Percentiles rank a stretch among this genome's conserved stretches.
Evolutionary conservation across 2,797 vertebrate genomes (phyloP).

Genomic region (Echiichthys vipera): DNA sequence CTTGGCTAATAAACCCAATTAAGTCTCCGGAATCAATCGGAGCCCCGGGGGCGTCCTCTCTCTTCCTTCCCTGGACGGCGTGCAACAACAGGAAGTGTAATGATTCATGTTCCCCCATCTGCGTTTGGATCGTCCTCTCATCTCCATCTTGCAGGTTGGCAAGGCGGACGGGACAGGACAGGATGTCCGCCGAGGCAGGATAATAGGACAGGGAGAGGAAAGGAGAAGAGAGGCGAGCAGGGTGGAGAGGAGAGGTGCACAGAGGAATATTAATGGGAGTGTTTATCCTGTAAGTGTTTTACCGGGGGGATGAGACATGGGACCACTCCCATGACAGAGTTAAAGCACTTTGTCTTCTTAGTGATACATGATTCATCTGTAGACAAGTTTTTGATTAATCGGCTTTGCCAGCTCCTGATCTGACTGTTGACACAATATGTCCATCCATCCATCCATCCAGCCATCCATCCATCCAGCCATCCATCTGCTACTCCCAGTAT

Average conservation of each 20-base stretch:
- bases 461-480: not conserved
- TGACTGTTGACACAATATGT: conserved; percentile 21
- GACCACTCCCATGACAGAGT: conserved; percentile 68
- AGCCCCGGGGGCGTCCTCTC: conserved; percentile 77
- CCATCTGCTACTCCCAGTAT: not conserved
- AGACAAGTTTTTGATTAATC: conserved; percentile 44
- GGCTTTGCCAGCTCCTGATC: conserved; percentile 20
- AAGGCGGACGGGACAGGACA: conserved; percentile 76
- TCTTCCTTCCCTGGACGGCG: conserved; percentile 72
- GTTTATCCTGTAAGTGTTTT: conserved; percentile 79
- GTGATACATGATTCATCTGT: conserved; percentile 55
- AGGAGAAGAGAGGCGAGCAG: conserved; percentile 63
- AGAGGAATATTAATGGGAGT: conserved; percentile 85
- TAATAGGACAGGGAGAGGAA: conserved; percentile 78
- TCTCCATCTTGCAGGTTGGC: conserved; percentile 77
- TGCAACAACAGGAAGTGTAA: conserved; percentile 82
- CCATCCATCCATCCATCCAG: not conserved
- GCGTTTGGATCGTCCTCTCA: conserved; percentile 75
- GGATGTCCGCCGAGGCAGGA: conserved; percentile 78
- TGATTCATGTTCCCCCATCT: conserved; percentile 83
- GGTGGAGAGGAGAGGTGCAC: conserved; percentile 69
- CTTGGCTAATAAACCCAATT: conserved; percentile 89
- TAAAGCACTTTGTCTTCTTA: conserved; percentile 62
- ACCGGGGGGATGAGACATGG: conserved; percentile 67
- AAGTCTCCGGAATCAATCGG: conserved; percentile 84